Base-by-base conservation (phyloP, 2,113 vertebrate species). In the Macquaria australasica region DNA sequence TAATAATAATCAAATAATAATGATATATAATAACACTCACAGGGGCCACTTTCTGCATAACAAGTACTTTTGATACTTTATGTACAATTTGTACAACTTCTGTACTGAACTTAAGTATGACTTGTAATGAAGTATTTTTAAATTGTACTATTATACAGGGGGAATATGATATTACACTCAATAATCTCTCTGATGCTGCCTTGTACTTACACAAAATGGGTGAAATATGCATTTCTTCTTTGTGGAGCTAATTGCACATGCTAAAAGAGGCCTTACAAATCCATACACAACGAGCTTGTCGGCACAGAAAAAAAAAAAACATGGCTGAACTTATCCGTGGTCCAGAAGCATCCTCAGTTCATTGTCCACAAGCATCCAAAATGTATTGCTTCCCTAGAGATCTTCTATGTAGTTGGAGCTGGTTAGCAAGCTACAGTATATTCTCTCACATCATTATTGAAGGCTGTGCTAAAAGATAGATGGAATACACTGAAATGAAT, bases 371-470 rank as follows among this genome's bases (percentile, higher is more conserved):
- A 50, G 12, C 34, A 66, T 51, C 41, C 15, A n/a, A 31, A 68
- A 41, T 58, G 1, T 39, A 62, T 45, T 53, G 21, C 63, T 70
- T 69, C 39, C 58, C 76, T 66, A 4, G 31, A 51, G 51, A 50
- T 16, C 15, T 25, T 39, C 28, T 28, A 41, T 5, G 6, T 31
- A 41, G 25, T 23, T 39, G 28, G 25, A 81, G 67, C 53, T 60
- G 50, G 70, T 51, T 64, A 63, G 56, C 20, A 67, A 63, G 34
- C 77, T 67, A 68, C 21, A 63, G 15, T 56, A n/a, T 69, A 53
- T 55, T 25, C 21, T 41, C 39, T 28, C 41, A 31, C 55, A 34
- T 68, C 20, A 70, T 69, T 48, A 48, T 67, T 16, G 45, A 71
- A 63, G 6, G 1, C 39, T 23, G 9, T 8, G 48, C 12, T 5